Conservation (phyloP, 2,113 vertebrate genomes). For the Tapirus terrestris region DNA sequence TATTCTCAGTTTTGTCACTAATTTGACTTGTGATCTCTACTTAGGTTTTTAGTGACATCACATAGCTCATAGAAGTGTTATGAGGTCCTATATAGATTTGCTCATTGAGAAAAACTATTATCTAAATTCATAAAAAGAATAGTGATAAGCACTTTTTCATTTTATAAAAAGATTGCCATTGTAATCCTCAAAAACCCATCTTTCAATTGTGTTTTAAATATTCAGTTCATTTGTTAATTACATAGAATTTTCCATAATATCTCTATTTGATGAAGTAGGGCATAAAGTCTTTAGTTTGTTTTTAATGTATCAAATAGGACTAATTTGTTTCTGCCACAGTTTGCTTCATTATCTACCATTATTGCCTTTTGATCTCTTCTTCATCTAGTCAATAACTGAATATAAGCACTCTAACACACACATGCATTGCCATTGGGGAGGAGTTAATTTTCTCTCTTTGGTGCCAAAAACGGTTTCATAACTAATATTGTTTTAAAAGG, state of each 20-base stretch:
- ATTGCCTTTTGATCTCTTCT: neutral
- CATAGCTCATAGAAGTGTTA: neutral
- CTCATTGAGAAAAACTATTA: neutral
- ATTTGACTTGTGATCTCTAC: neutral
- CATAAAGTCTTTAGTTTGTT: neutral
- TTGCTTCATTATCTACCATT: neutral
- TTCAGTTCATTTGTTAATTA: neutral
- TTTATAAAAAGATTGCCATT: neutral
- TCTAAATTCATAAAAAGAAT: neutral
- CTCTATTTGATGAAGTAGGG: neutral
- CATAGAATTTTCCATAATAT: neutral
- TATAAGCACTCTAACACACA: neutral
- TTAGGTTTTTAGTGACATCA: neutral
- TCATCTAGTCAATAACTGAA: neutral
- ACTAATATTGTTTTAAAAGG: neutral
- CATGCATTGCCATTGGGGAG: neutral
- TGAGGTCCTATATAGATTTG: neutral
- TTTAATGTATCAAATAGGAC: neutral
- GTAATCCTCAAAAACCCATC: neutral
- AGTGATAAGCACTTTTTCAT: neutral
- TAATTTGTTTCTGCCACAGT: neutral
- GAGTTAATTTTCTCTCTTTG: neutral
- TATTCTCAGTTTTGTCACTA: neutral
- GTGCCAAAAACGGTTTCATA: neutral
- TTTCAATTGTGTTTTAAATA: neutral